Evolutionary conservation across 2,113 vertebrate species (phyloP).

Genomic region (Cromileptes altivelis): DNA sequence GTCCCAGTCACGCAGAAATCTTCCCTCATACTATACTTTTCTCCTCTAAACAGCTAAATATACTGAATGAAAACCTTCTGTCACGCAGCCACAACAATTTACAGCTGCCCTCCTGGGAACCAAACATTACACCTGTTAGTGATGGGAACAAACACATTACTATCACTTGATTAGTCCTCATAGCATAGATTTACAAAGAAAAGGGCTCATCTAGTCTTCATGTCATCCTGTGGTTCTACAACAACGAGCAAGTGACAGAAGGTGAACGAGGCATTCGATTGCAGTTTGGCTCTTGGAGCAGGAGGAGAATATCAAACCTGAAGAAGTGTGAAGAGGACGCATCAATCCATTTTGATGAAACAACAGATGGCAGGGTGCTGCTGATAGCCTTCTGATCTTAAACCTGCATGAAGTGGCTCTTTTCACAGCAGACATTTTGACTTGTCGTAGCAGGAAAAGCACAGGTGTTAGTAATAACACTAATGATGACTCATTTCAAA

Average conservation of each 20-base stretch:
- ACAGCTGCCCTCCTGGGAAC: slow-evolving; percentile 8
- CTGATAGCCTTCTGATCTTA: neutral
- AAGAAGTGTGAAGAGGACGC: neutral
- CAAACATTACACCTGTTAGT: slow-evolving; percentile 16
- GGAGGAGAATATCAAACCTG: neutral
- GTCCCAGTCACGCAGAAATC: no score
- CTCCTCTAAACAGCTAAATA: neutral
- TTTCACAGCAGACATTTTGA: neutral
- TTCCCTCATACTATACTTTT: neutral
- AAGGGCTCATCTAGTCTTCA: neutral
- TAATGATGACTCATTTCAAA: neutral
- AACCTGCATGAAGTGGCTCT: neutral
- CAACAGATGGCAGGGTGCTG: no score
- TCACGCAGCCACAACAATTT: slow-evolving; percentile 24
- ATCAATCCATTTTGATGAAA: neutral
- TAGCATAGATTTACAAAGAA: slow-evolving; percentile 19
- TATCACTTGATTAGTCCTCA: slow-evolving; percentile 16
- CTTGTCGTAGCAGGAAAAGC: neutral
- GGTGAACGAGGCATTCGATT: neutral
- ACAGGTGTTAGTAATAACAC: neutral
- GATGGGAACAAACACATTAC: slow-evolving; percentile 21
- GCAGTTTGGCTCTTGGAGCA: neutral
- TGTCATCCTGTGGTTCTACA: neutral
- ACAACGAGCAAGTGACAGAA: neutral
- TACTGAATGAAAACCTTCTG: slow-evolving; percentile 4